These are phyloP conservation scores for Lepus timidus DNA, from an alignment of 2,113 vertebrate species.

Conservation along the genomic window DNA sequence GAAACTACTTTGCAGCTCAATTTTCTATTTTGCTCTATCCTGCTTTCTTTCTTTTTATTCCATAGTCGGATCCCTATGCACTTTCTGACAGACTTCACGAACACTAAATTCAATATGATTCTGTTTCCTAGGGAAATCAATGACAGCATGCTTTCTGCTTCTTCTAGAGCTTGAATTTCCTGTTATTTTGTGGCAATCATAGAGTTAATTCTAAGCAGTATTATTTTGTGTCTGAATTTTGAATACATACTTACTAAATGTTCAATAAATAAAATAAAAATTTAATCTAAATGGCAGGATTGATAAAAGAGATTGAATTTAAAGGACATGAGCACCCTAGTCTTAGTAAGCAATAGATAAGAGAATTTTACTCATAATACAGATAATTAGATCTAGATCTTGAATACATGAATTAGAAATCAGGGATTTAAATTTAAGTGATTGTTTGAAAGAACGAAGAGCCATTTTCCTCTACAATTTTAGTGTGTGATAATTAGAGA, in stretches of 20 bases:
- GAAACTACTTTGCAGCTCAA: too few relatives aligned
- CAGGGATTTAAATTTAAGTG: conserved; percentile 53
- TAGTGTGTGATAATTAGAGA: conserved; percentile 64
- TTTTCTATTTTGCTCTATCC: neutral
- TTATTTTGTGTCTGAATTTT: neutral
- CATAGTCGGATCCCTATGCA: fast-evolving
- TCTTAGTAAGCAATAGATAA: conserved; percentile 35
- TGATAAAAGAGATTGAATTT: conserved; percentile 45
- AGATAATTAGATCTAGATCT: conserved; percentile 65
- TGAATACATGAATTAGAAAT: conserved; percentile 75
- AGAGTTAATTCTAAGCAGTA: neutral
- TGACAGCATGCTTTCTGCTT: neutral
- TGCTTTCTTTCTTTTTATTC: neutral
- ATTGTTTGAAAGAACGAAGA: neutral
- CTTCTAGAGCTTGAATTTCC: neutral
- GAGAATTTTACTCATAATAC: conserved; percentile 50
- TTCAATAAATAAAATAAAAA: neutral
- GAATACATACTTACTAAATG: neutral
- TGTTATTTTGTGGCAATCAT: neutral
- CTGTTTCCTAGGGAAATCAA: neutral
- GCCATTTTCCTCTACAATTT: conserved; percentile 42
- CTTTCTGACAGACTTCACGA: neutral
- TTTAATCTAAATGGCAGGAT: neutral
- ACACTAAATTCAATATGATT: neutral
- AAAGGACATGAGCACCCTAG: conserved; percentile 18